A percentile compares a stretch with the other conserved stretches of the same genome.
phyloP scores from a whole-genome alignment of 2,113 vertebrate genomes.

The Morone chrysops region DNA sequence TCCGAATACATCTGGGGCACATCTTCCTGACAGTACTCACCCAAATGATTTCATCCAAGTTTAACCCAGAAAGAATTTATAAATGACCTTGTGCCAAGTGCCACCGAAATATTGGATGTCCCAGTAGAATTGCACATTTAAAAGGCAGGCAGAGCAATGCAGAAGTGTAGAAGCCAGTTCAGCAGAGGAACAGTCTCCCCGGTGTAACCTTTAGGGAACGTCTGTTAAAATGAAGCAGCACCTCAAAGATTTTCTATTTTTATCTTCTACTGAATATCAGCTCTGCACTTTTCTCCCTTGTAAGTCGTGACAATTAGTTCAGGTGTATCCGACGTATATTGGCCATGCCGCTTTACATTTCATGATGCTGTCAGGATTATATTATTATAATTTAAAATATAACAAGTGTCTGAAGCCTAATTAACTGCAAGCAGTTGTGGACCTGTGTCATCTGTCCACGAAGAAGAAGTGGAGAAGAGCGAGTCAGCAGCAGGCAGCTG shows the following conservation, averaged over 20 bases:
- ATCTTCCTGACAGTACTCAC: constrained; percentile 26
- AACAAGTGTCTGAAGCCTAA: constrained; percentile 25
- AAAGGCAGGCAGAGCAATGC: constrained; percentile 5
- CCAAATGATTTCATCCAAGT: constrained; percentile 26
- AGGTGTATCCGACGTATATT: not conserved
- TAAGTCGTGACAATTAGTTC: not conserved
- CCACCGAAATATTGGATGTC: constrained; percentile 15
- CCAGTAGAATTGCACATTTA: constrained; percentile 17
- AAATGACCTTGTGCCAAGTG: constrained; percentile 30
- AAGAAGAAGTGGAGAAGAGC: constrained; percentile 6
- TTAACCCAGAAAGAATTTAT: constrained; percentile 52
- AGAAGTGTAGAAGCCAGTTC: not conserved
- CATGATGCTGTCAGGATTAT: not conserved
- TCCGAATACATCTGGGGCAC: constrained; percentile 22
- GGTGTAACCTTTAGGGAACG: not conserved
- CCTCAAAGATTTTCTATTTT: constrained; percentile 14
- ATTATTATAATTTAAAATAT: constrained; percentile 1
- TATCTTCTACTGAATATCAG: not conserved
- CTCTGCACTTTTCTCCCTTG: not conserved
- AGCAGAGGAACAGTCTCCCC: not conserved
- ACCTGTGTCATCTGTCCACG: not conserved
- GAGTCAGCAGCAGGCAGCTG: constrained; percentile 43
- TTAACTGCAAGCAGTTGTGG: constrained; percentile 35
- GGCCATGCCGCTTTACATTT: not conserved
- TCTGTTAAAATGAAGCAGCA: constrained; percentile 3